Conservation (phyloP, 2,888 invertebrate species). For the Eupithecia exiguata region DNA sequence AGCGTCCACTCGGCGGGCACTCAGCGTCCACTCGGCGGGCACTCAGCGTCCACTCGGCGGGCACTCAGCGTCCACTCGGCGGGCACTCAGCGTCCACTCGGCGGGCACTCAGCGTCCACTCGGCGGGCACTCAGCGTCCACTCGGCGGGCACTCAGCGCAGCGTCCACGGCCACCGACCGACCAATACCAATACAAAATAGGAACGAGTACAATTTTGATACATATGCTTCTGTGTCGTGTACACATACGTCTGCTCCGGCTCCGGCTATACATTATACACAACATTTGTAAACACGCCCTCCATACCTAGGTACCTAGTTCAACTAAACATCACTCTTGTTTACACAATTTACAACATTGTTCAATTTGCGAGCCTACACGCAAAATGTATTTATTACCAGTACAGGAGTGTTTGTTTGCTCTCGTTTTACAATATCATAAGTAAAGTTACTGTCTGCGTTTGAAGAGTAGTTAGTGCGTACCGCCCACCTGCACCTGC, state of each 20-base stretch:
- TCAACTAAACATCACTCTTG: no score
- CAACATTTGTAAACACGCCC: not conserved
- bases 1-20: no score
- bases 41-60: not conserved
- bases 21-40: no score
- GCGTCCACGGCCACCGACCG: not conserved
- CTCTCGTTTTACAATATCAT: no score
- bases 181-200: slow-evolving; percentile 14
- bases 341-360: not conserved
- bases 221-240: slow-evolving; percentile 5
- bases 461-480: no score
- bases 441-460: no score
- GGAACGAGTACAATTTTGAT: slow-evolving; percentile 23
- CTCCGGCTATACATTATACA: not conserved
- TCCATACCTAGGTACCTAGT: not conserved
- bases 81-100: not conserved
- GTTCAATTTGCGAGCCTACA: not conserved
- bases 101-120: no score
- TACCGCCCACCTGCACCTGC: no score
- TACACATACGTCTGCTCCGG: no score
- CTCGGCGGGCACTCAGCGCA: not conserved
- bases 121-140: no score
- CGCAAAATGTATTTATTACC: not conserved
- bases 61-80: no score
- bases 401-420: no score